Percentiles rank a stretch among this genome's conserved stretches.
phyloP scores from a whole-genome alignment of 2,888 invertebrate genomes.

The Synergus japonicus region DNA sequence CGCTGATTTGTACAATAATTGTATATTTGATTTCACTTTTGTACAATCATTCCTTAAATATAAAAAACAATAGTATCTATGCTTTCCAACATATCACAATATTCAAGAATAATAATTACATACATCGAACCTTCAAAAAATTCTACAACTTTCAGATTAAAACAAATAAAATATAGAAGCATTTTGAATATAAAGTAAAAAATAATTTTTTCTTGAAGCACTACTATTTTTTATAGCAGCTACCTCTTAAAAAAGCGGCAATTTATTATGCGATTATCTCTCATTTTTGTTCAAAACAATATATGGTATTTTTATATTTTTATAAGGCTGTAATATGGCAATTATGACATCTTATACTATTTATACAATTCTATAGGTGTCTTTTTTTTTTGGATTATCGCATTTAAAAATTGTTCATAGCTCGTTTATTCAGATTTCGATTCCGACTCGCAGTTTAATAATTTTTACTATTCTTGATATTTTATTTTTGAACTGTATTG shows the following conservation, averaged over 20 bases:
- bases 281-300: background rate
- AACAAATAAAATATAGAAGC: background rate
- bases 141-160: background rate
- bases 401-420: conserved; percentile 20
- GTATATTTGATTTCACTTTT: conserved; percentile 18
- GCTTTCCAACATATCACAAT: background rate
- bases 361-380: conserved; percentile 4
- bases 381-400: background rate
- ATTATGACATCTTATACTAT: conserved; percentile 10
- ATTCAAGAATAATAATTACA: conserved; percentile 6
- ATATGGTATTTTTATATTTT: background rate
- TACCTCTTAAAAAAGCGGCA: background rate
- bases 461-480: background rate
- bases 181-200: background rate
- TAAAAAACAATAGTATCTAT: conserved; percentile 7
- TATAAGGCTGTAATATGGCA: conserved; percentile 20
- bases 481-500: background rate
- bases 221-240: background rate
- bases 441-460: background rate
- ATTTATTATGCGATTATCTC: background rate
- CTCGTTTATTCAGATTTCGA: background rate
- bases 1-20: conserved; percentile 2
- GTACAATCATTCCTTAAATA: conserved; percentile 20
- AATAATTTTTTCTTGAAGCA: conserved; percentile 1
- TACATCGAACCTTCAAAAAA: background rate